phyloP scores from a whole-genome alignment of 2,113 vertebrate species.

The Paramormyrops kingsleyae region DNA sequence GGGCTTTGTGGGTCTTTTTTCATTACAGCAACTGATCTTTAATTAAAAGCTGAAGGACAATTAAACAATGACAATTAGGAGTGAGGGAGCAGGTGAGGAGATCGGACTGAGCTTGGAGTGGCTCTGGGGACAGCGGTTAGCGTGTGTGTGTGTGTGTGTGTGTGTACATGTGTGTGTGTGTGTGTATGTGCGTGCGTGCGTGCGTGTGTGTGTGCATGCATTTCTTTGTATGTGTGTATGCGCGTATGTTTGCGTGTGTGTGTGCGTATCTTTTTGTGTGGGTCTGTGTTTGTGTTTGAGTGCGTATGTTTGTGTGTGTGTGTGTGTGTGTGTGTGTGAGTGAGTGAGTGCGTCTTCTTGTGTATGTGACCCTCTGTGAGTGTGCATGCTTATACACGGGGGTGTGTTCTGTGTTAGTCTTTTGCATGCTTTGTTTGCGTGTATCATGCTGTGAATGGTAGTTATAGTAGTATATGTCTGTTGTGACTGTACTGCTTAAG shows the following conservation, averaged over 20 bases:
- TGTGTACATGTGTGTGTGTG: neutral
- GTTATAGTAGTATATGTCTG: neutral
- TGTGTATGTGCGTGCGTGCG: neutral
- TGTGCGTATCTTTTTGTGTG: too few relatives aligned
- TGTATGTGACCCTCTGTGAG: neutral
- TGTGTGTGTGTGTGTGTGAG: neutral
- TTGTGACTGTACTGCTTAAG: neutral
- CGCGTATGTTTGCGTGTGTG: neutral
- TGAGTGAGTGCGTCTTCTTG: neutral
- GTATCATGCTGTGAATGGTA: neutral
- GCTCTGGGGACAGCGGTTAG: neutral
- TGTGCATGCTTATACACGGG: neutral
- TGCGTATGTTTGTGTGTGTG: too few relatives aligned
- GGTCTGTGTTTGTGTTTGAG: neutral
- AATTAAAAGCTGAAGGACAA: constrained; percentile 26
- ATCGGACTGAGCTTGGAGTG: neutral
- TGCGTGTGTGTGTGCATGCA: constrained; percentile 34
- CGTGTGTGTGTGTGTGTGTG: neutral
- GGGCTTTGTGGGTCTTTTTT: neutral
- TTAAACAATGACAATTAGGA: constrained; percentile 23
- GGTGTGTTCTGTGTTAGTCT: neutral
- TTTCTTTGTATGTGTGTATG: neutral
- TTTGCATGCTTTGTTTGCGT: neutral
- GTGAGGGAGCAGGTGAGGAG: neutral
- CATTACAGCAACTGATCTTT: constrained; percentile 13